Percentiles rank a stretch among this genome's conserved stretches.
Evolutionary conservation across 2,797 vertebrate genomes (phyloP).

Genomic region (Oreonectes daqikongensis): DNA sequence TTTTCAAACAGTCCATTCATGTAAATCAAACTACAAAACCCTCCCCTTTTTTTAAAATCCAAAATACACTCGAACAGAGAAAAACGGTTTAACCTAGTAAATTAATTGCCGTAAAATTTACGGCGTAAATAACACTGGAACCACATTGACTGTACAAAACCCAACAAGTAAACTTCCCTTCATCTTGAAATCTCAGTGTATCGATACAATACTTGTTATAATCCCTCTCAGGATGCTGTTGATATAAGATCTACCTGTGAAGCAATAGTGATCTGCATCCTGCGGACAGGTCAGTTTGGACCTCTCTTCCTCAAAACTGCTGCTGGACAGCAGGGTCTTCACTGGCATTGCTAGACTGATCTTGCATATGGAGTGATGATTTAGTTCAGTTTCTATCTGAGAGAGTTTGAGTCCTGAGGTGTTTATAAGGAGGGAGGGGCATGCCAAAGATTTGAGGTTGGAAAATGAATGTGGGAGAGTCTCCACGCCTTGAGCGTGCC

Average conservation of each 20-base stretch:
- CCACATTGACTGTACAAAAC: neutral
- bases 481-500: slow-evolving; percentile 35
- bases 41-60: neutral
- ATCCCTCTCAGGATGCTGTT: neutral
- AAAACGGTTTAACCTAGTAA: too few species aligned
- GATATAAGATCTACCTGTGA: slow-evolving; percentile 66
- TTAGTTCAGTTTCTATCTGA: slow-evolving; percentile 8
- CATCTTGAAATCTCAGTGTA: neutral
- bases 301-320: slow-evolving; percentile 83
- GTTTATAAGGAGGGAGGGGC: slow-evolving; percentile 53
- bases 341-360: slow-evolving; percentile 74
- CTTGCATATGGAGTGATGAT: slow-evolving; percentile 17
- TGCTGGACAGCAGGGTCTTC: slow-evolving; percentile 79
- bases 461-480: slow-evolving; percentile 44
- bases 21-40: too few species aligned
- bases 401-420: slow-evolving; percentile 10
- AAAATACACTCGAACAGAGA: neutral
- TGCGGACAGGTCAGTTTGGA: slow-evolving; percentile 62
- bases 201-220: neutral
- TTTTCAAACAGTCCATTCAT: too few species aligned
- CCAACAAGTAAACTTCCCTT: neutral
- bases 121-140: too few species aligned
- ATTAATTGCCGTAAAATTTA: too few species aligned
- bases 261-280: slow-evolving; percentile 53
- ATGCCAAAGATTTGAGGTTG: slow-evolving; percentile 43